Evolutionary conservation across 2,113 vertebrate species (phyloP).

Genomic region (Pituophis catenifer): DNA sequence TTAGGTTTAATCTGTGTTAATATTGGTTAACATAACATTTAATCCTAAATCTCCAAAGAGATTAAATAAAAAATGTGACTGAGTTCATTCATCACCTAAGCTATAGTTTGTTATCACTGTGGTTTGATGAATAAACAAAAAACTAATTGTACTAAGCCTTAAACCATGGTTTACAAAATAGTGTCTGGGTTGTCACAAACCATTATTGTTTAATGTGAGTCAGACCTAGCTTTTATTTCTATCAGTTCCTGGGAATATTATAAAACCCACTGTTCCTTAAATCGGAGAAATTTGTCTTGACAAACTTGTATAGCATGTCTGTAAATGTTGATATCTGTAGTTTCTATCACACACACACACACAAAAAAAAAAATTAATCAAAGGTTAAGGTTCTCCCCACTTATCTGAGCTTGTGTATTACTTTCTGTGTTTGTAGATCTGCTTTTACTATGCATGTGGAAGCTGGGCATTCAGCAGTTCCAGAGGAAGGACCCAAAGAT

Average conservation of each 20-base stretch:
- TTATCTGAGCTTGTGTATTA: slow-evolving; percentile 21
- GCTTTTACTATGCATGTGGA: slow-evolving; percentile 95
- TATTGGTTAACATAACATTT: background rate
- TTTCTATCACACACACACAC: background rate
- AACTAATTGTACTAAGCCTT: background rate
- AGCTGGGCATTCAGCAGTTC: slow-evolving; percentile 83
- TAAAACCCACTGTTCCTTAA: background rate
- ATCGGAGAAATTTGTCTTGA: background rate
- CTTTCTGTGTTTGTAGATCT: slow-evolving; percentile 74
- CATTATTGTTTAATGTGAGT: background rate
- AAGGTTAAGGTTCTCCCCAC: background rate
- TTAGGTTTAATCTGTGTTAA: background rate
- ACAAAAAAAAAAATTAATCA: background rate
- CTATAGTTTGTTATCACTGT: background rate
- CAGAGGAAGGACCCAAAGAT: slow-evolving; percentile 87
- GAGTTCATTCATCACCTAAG: background rate
- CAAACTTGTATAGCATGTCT: background rate
- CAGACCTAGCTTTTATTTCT: background rate
- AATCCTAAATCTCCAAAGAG: background rate
- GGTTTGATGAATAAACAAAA: background rate
- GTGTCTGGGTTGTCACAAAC: background rate
- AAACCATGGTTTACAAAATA: background rate
- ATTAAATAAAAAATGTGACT: background rate
- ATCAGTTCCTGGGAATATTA: background rate
- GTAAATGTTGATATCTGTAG: slow-evolving; percentile 39